These are phyloP conservation scores for Tautogolabrus adspersus DNA, from an alignment of 2,113 vertebrate species.

Conservation along the genomic window DNA sequence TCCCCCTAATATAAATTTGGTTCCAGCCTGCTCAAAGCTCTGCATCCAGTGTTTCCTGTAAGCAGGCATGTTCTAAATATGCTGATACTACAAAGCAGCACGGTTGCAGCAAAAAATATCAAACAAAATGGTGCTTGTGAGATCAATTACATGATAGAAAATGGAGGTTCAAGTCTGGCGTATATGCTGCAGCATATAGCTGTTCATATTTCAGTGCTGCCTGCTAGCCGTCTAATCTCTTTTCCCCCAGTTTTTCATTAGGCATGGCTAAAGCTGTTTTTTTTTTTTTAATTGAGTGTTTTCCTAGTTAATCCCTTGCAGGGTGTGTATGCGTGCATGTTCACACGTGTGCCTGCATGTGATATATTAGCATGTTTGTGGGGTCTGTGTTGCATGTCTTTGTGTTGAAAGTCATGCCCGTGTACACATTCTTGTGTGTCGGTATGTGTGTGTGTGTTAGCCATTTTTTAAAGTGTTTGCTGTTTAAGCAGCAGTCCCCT, in stretches of 20 bases:
- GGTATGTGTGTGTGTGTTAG: not conserved
- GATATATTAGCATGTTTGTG: conserved; percentile 40
- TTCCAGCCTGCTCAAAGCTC: conserved; percentile 60
- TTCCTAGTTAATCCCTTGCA: conserved; percentile 62
- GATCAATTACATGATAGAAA: conserved; percentile 83
- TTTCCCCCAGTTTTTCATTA: conserved; percentile 60
- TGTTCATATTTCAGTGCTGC: conserved; percentile 66
- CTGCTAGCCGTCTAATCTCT: conserved; percentile 64
- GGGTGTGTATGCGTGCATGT: conserved; percentile 37
- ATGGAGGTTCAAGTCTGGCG: conserved; percentile 77
- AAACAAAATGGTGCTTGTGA: conserved; percentile 83
- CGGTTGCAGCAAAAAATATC: conserved; percentile 69
- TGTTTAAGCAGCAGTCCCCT: conserved; percentile 57
- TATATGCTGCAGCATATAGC: conserved; percentile 72
- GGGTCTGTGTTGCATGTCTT: conserved; percentile 17
- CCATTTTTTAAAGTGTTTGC: conserved; percentile 37
- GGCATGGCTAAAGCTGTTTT: conserved; percentile 60
- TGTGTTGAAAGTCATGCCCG: conserved; percentile 9
- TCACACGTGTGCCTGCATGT: conserved; percentile 31
- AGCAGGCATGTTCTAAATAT: conserved; percentile 74
- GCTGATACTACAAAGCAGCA: conserved; percentile 72
- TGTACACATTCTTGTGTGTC: not conserved
- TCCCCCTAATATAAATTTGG: conserved; percentile 57
- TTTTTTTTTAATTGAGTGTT: conserved; percentile 62
- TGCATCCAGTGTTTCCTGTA: conserved; percentile 63